Conservation (phyloP, 2,888 invertebrate species). For the Drosophila ochracea region DNA sequence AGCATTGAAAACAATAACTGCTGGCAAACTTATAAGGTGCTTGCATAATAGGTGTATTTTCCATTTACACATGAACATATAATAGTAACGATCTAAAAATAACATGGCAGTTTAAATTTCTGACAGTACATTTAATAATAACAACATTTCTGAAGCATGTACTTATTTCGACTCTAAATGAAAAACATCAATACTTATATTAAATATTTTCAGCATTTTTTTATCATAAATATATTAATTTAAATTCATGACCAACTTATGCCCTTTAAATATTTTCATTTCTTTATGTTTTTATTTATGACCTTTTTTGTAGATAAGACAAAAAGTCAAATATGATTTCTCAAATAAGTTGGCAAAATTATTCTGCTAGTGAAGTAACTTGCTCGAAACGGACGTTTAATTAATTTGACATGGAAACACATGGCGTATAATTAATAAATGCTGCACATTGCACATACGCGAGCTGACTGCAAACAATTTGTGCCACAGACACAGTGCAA, state of each 20-base stretch:
- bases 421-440: slow-evolving; percentile 50
- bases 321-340: neutral
- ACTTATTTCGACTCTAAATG: neutral
- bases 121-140: neutral
- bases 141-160: neutral
- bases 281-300: neutral
- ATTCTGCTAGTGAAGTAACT: neutral
- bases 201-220: neutral
- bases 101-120: neutral
- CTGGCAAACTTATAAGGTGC: neutral
- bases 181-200: neutral
- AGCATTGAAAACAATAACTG: neutral
- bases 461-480: slow-evolving; percentile 55
- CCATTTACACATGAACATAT: neutral
- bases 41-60: neutral
- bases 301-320: neutral
- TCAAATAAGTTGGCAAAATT: neutral
- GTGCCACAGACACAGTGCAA: slow-evolving; percentile 63
- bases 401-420: slow-evolving; percentile 24
- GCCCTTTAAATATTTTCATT: neutral
- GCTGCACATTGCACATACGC: slow-evolving; percentile 61
- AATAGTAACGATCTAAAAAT: neutral
- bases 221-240: neutral
- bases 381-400: slow-evolving; percentile 22
- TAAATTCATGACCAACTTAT: neutral